Percentiles rank a stretch among this genome's conserved stretches.
These are phyloP conservation scores for Microtus ochrogaster DNA, from an alignment of 2,113 vertebrate genomes.

Conservation along the genomic window DNA sequence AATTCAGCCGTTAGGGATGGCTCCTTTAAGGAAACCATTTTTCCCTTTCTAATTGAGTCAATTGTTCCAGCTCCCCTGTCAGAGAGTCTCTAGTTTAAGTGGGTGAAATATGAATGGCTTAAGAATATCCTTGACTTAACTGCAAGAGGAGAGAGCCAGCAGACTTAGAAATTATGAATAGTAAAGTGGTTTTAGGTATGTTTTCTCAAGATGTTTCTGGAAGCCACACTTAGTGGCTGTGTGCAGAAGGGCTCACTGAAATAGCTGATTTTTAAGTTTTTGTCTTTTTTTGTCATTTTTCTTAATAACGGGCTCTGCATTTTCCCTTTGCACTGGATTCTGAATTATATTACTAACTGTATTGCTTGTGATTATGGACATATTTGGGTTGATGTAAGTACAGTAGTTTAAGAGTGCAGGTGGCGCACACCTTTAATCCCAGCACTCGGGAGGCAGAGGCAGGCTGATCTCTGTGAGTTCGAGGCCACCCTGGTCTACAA, in stretches of 20 bases:
- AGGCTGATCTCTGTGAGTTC: too few species aligned
- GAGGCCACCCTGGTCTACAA: too few species aligned
- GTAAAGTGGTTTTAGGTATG: not conserved
- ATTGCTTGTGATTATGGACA: not conserved
- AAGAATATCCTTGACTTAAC: not conserved
- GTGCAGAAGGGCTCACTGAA: not conserved
- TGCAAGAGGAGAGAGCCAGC: slow-evolving; percentile 23
- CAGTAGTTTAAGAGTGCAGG: not conserved
- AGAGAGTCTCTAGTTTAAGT: slow-evolving; percentile 85
- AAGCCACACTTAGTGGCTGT: not conserved
- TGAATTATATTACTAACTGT: not conserved
- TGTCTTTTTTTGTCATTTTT: not conserved
- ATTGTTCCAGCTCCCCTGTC: slow-evolving; percentile 85
- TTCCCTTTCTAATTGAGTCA: slow-evolving; percentile 84
- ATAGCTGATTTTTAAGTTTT: not conserved
- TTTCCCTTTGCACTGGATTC: not conserved
- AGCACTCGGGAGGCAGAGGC: too few species aligned
- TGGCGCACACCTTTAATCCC: not conserved
- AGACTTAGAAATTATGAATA: not conserved
- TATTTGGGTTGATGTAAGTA: not conserved
- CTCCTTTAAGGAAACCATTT: slow-evolving; percentile 61
- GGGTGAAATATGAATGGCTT: slow-evolving; percentile 17
- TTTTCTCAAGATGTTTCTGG: not conserved
- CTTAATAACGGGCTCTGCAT: not conserved
- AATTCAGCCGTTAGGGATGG: not conserved